A percentile compares a stretch with the other conserved stretches of the same genome.
Conservation (phyloP, 2,113 vertebrate species). For the Myxocyprinus asiaticus region DNA sequence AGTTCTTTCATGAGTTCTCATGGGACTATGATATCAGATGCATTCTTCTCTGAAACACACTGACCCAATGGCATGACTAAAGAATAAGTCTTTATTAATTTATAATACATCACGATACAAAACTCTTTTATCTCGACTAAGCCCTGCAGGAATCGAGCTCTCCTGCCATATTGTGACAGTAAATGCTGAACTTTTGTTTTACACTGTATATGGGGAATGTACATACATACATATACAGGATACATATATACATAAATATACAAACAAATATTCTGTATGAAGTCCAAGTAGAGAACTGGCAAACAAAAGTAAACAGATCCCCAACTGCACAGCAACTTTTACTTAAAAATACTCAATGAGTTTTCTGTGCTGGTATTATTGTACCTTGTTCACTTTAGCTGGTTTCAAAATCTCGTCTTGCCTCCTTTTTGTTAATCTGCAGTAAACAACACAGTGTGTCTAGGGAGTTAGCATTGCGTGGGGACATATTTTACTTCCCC, state of each 20-base stretch:
- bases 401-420: slow-evolving; percentile 73
- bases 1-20: neutral
- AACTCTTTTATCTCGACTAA: neutral
- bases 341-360: slow-evolving; percentile 61
- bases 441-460: slow-evolving; percentile 77
- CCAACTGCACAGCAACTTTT: slow-evolving; percentile 52
- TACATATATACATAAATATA: neutral
- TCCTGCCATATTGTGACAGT: neutral
- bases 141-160: neutral
- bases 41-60: neutral
- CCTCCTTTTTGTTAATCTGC: slow-evolving; percentile 79
- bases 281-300: slow-evolving; percentile 5
- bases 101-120: too few relatives aligned
- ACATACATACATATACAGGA: too few relatives aligned
- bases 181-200: neutral
- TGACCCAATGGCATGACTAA: neutral
- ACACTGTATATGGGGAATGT: neutral
- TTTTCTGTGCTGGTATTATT: slow-evolving; percentile 62
- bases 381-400: slow-evolving; percentile 71
- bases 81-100: neutral
- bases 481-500: slow-evolving; percentile 70
- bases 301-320: slow-evolving; percentile 49
- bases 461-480: slow-evolving; percentile 69
- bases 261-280: neutral
- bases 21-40: too few relatives aligned